Base-by-base conservation (phyloP, 2,113 vertebrate species). In the Rhynchomys soricoides region DNA sequence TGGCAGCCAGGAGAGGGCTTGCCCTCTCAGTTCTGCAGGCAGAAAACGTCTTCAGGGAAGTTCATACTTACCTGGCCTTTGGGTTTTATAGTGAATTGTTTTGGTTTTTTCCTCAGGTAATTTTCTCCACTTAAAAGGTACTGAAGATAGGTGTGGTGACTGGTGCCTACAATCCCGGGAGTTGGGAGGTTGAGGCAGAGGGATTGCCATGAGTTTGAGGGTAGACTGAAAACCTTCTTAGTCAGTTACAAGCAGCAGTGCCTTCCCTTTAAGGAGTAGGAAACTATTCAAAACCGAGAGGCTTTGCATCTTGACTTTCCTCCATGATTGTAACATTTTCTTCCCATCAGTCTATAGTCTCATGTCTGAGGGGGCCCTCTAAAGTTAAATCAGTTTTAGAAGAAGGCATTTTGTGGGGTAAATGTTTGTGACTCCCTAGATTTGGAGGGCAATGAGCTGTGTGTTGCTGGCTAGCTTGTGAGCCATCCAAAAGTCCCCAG, bases 11-110 rank as follows among this genome's bases (percentile, higher is more conserved):
- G 31, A 34, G 0, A 45, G n/a, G 2, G 19, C 4, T 74, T 77
- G 31, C 21, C 15, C 26, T 50, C 52, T 86, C 31, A 40, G 43
- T 31, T 66, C 34, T 78, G 74, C 70, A 90, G 93, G 15, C 77
- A 86, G 77, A 48, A 88, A 96, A 62, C 59, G 34, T 31, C 89
- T 89, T 89, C 43, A 95, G 78, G 55, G 83, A 71, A 74, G 91
- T 52, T 77, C 95, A 24, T 62, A 66, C 74, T 93, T 90, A 16
- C 91, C 95, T 77, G 8, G 13, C 52, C 88, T 96, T 52, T 71
- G 19, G 64, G 1, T 29, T 85, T 59, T 78, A 77, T 89, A 96
- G 73, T 43, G n/a, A 64, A 43, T 29, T 43, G 24, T 8, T 57
- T 81, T 12, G 6, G n/a, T n/a, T n/a, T 10, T 43, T 37, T 66